phyloP scores from a whole-genome alignment of 2,113 vertebrate species.

The Rhea pennata region DNA sequence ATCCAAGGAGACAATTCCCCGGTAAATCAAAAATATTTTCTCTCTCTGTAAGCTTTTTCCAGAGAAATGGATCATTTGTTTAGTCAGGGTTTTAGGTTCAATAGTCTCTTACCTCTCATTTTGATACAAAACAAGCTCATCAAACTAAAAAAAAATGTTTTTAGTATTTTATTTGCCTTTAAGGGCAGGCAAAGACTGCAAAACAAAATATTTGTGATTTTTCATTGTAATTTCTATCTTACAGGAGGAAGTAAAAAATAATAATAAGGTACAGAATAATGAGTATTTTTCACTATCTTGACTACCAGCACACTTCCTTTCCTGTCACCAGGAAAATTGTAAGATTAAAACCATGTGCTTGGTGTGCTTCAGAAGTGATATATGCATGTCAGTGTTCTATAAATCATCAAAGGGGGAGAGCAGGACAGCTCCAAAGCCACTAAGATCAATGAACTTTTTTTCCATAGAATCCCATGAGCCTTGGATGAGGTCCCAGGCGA shows the following conservation, averaged over 20 bases:
- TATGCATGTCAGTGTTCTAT: conserved; percentile 14
- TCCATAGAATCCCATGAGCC: not conserved
- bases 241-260: not conserved
- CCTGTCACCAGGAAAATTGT: conserved; percentile 30
- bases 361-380: not conserved
- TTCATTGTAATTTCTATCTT: not conserved
- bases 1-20: not conserved
- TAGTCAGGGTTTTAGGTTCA: not conserved
- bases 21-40: not conserved
- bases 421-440: conserved; percentile 11
- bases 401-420: conserved; percentile 41
- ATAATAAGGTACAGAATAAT: not conserved
- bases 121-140: not conserved
- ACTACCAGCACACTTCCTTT: conserved; percentile 12
- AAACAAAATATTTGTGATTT: not conserved
- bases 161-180: not conserved
- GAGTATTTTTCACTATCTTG: not conserved
- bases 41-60: not conserved
- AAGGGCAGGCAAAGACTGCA: not conserved
- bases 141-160: not conserved
- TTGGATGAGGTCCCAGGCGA: not conserved
- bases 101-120: not conserved
- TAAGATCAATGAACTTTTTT: not conserved
- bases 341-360: conserved; percentile 43
- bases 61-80: not conserved